Conservation (phyloP, 2,797 vertebrate genomes). For the Hypotaenidia okinawae region DNA sequence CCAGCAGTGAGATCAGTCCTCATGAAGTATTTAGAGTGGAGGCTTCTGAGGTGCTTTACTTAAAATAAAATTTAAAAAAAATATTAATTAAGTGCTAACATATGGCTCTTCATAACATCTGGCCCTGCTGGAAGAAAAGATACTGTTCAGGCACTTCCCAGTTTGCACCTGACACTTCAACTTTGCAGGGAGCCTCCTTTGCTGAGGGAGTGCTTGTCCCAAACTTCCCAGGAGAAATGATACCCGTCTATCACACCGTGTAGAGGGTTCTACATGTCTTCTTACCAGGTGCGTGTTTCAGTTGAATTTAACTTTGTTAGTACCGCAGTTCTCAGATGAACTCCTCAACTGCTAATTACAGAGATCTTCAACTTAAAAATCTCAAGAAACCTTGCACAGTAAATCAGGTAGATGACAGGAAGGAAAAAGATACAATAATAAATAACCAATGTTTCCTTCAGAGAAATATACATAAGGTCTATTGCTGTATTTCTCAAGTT, state of each 20-base stretch:
- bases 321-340: neutral
- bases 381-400: neutral
- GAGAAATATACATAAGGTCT: neutral
- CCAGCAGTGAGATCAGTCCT: neutral
- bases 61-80: too few relatives aligned
- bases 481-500: neutral
- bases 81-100: neutral
- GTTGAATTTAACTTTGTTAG: neutral
- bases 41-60: neutral
- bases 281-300: neutral
- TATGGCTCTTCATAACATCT: neutral
- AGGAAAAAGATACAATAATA: neutral
- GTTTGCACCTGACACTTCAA: neutral
- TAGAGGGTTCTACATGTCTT: neutral
- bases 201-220: accelerated
- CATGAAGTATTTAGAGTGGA: neutral
- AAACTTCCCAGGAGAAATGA: neutral
- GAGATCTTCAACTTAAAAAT: neutral
- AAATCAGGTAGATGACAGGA: neutral
- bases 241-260: neutral
- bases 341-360: neutral
- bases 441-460: neutral
- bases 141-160: neutral
- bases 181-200: neutral
- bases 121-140: neutral